phyloP scores from a whole-genome alignment of 2,797 vertebrate genomes.

The Amblyopsis hoosieri region DNA sequence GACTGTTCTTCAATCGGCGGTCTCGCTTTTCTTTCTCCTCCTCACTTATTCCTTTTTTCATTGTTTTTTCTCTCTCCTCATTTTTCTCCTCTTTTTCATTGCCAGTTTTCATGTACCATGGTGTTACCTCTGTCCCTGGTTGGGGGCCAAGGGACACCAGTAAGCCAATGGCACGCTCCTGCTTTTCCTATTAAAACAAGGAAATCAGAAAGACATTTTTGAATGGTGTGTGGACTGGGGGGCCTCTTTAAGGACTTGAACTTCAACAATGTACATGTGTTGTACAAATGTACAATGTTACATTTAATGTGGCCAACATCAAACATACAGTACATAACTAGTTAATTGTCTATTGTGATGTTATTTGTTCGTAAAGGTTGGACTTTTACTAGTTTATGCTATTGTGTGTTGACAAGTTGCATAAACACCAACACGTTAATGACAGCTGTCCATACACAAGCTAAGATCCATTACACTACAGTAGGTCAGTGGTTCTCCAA shows the following conservation, averaged over 20 bases:
- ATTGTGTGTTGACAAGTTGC: too few relatives aligned
- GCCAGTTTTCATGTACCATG: conserved; percentile 86
- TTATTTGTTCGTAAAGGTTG: too few relatives aligned
- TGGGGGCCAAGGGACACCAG: conserved; percentile 88
- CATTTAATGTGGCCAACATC: too few relatives aligned
- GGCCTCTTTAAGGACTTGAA: too few relatives aligned
- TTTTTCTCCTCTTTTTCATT: conserved; percentile 49
- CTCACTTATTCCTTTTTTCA: conserved; percentile 59
- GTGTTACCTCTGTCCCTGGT: conserved; percentile 81
- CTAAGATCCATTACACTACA: neutral
- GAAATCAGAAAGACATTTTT: neutral
- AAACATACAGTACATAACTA: too few relatives aligned
- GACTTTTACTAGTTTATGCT: too few relatives aligned
- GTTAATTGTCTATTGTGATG: too few relatives aligned
- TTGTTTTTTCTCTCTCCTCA: conserved; percentile 54
- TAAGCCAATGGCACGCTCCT: conserved; percentile 87
- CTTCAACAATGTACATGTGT: too few relatives aligned
- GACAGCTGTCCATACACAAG: too few relatives aligned
- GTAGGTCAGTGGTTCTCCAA: too few relatives aligned
- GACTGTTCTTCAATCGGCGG: conserved; percentile 78
- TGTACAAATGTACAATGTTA: too few relatives aligned
- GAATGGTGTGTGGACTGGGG: neutral
- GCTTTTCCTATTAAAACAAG: conserved; percentile 78
- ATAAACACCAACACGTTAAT: too few relatives aligned
- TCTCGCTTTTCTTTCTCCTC: conserved; percentile 81